phyloP scores from a whole-genome alignment of 2,113 vertebrate species.

The Macquaria ambigua region DNA sequence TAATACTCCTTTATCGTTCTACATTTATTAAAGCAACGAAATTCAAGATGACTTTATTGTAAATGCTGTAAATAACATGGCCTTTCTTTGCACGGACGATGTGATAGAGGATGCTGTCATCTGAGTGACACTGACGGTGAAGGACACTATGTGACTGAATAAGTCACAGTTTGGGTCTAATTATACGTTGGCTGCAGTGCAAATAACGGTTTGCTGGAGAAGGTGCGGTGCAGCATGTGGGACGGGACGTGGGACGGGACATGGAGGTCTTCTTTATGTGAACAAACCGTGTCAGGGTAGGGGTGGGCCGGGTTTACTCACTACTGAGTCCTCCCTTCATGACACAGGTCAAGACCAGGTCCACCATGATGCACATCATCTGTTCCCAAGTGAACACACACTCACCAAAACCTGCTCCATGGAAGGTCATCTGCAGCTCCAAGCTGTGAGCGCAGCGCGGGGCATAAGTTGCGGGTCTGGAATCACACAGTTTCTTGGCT shows the following conservation, averaged over 20 bases:
- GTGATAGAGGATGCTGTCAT: background rate
- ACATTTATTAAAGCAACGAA: background rate
- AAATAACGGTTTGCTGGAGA: background rate
- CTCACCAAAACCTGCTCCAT: constrained; percentile 62
- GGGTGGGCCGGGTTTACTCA: constrained; percentile 71
- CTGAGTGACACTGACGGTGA: background rate
- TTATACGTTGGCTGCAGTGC: background rate
- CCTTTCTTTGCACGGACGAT: background rate
- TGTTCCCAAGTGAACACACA: constrained; percentile 66
- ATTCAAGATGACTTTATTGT: background rate
- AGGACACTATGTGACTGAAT: background rate
- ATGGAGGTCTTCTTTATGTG: constrained; percentile 44
- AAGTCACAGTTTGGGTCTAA: background rate
- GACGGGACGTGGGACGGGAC: constrained; percentile 16
- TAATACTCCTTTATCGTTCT: background rate
- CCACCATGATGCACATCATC: constrained; percentile 75
- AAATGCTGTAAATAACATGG: background rate
- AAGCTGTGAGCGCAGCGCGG: constrained; percentile 63
- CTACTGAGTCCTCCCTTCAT: constrained; percentile 57
- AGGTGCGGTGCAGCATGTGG: background rate
- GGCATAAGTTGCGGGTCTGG: constrained; percentile 44
- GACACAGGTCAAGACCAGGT: constrained; percentile 70
- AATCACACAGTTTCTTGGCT: constrained; percentile 53
- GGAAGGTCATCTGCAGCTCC: constrained; percentile 73
- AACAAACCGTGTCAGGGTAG: constrained; percentile 4